These are phyloP conservation scores for Lasiurus borealis DNA, from an alignment of 2,113 vertebrate species.

Conservation along the genomic window DNA sequence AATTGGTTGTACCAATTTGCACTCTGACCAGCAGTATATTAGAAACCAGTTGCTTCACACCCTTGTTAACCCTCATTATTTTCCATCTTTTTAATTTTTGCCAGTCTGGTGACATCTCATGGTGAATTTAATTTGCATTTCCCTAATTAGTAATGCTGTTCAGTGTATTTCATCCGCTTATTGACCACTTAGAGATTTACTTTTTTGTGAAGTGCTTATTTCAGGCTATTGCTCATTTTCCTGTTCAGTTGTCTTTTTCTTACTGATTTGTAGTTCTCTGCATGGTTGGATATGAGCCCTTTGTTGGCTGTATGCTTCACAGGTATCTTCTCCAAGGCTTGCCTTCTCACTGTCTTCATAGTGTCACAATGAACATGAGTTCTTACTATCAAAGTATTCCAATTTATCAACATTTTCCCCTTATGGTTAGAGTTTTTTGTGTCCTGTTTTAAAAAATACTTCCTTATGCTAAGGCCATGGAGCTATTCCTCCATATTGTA, in stretches of 20 bases:
- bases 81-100: slow-evolving; percentile 42
- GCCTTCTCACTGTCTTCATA: slow-evolving; percentile 17
- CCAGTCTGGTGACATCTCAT: not conserved
- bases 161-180: slow-evolving; percentile 16
- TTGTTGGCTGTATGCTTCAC: not conserved
- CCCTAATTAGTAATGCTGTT: slow-evolving; percentile 3
- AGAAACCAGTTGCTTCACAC: not conserved
- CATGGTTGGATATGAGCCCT: slow-evolving; percentile 9
- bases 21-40: not conserved
- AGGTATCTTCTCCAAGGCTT: not conserved
- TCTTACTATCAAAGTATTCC: not conserved
- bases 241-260: not conserved
- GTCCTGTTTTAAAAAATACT: slow-evolving; percentile 4
- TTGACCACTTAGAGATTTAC: slow-evolving; percentile 32
- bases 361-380: not conserved
- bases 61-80: not conserved
- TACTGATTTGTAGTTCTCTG: slow-evolving; percentile 52
- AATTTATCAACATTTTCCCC: not conserved
- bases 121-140: slow-evolving; percentile 52
- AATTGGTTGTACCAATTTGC: not conserved
- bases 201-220: slow-evolving; percentile 6
- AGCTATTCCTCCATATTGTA: not conserved
- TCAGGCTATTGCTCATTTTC: slow-evolving; percentile 26
- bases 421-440: not conserved
- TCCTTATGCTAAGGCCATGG: not conserved